Conservation (phyloP, 2,888 invertebrate genomes). For the Byasa hedistus region DNA sequence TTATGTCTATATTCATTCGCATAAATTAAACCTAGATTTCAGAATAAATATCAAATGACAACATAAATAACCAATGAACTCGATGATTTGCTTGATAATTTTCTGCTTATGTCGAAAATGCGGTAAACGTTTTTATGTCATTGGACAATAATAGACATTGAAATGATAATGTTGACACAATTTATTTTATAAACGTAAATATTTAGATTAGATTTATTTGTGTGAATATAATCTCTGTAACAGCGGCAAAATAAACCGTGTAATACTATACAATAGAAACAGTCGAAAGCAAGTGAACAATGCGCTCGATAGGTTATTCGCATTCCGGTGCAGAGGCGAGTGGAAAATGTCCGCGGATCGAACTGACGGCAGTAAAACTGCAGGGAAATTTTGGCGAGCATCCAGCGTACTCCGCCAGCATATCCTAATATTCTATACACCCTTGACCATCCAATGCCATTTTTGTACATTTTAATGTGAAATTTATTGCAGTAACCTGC, state of each 20-base stretch:
- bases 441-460: conserved; percentile 45
- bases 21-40: background rate
- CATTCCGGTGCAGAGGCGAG: conserved; percentile 62
- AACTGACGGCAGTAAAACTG: conserved; percentile 60
- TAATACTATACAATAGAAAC: background rate
- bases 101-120: background rate
- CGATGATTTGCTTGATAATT: background rate
- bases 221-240: background rate
- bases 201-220: no score
- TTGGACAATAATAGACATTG: no score
- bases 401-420: conserved; percentile 54
- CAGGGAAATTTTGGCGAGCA: conserved; percentile 65
- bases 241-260: background rate
- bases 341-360: conserved; percentile 62
- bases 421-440: conserved; percentile 58
- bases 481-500: background rate
- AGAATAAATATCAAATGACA: background rate
- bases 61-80: background rate
- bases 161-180: no score
- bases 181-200: no score
- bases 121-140: background rate
- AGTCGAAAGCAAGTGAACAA: conserved; percentile 40
- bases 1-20: background rate
- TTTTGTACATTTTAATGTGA: conserved; percentile 8
- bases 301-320: conserved; percentile 69